Evolutionary conservation across 2,113 vertebrate genomes (phyloP).

Genomic region (Scolopax mira): DNA sequence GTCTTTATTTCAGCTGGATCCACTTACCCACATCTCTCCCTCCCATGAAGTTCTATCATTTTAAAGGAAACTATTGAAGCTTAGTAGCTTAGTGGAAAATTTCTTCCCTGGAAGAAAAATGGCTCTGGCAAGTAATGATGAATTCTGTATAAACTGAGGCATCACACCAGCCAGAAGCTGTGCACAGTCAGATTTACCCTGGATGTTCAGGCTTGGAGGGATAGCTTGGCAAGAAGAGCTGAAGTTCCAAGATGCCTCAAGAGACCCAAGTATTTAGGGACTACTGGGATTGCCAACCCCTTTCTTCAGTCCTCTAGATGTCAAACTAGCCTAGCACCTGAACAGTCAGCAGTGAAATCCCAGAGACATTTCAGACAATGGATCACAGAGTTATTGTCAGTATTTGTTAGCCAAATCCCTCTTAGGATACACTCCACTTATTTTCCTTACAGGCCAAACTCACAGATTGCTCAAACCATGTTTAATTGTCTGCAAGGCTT

Average conservation of each 20-base stretch:
- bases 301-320: background rate
- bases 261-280: background rate
- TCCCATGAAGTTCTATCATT: background rate
- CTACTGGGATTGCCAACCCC: background rate
- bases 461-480: background rate
- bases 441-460: background rate
- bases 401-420: background rate
- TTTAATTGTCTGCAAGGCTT: background rate
- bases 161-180: background rate
- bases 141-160: background rate
- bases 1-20: background rate
- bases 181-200: background rate
- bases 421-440: background rate
- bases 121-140: background rate
- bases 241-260: background rate
- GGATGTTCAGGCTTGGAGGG: background rate
- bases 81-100: background rate
- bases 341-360: background rate
- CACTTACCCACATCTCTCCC: background rate
- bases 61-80: background rate
- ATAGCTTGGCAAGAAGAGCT: background rate
- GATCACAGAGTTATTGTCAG: background rate
- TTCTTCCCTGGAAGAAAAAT: background rate
- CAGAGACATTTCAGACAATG: background rate
- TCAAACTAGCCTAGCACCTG: background rate